These are phyloP conservation scores for Synergus laeviventris DNA, from an alignment of 2,888 invertebrate genomes.

Conservation along the genomic window DNA sequence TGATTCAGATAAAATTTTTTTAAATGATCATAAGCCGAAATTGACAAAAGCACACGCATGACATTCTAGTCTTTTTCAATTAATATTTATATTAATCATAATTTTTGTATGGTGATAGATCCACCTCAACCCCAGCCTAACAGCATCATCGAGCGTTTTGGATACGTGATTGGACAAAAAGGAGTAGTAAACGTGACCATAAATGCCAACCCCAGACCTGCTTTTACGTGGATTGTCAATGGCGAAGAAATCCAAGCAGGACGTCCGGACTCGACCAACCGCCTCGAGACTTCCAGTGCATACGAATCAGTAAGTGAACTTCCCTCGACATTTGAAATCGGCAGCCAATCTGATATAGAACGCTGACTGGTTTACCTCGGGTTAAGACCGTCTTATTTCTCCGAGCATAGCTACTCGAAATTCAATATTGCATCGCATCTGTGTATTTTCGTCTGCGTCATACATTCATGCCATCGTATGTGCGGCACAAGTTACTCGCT, in stretches of 20 bases:
- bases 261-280: slow-evolving; percentile 75
- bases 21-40: no score
- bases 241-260: slow-evolving; percentile 79
- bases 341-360: slow-evolving; percentile 2
- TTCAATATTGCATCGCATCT: slow-evolving; percentile 59
- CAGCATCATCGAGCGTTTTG: slow-evolving; percentile 82
- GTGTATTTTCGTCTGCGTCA: slow-evolving; percentile 38
- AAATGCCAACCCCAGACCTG: slow-evolving; percentile 84
- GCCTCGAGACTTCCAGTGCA: slow-evolving; percentile 77
- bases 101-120: slow-evolving; percentile 76
- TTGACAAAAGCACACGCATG: no score
- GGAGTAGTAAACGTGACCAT: slow-evolving; percentile 86
- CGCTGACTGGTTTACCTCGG: neutral
- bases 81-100: neutral
- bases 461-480: slow-evolving; percentile 53
- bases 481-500: slow-evolving; percentile 53
- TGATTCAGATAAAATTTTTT: no score
- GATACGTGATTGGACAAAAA: slow-evolving; percentile 84
- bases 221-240: slow-evolving; percentile 83
- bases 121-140: slow-evolving; percentile 82
- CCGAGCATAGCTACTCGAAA: slow-evolving; percentile 55
- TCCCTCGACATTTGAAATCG: neutral
- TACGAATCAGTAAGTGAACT: slow-evolving; percentile 74
- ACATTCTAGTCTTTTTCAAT: no score
- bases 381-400: slow-evolving; percentile 20